phyloP scores from a whole-genome alignment of 1,140 invertebrate species.

The Drosophila aff. region DNA sequence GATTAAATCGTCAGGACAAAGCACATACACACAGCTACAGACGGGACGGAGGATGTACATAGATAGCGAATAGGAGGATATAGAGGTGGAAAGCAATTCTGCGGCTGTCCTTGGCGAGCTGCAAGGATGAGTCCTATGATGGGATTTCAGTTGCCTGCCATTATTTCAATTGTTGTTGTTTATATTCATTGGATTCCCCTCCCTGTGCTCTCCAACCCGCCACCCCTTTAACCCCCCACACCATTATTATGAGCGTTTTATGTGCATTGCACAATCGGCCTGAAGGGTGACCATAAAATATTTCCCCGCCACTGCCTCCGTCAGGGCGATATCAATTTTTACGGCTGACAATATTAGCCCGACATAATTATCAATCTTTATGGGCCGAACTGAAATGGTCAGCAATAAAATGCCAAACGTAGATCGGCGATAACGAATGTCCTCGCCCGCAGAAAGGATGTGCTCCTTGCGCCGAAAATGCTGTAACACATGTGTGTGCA shows the following conservation, averaged over 20 bases:
- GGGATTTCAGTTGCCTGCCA: conserved; percentile 62
- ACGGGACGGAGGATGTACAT: background rate
- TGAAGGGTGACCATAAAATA: conserved; percentile 37
- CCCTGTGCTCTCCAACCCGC: background rate
- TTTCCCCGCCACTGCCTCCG: conserved; percentile 29
- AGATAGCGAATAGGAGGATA: conserved; percentile 22
- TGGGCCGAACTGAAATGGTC: conserved; percentile 56
- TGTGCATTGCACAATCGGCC: conserved; percentile 46
- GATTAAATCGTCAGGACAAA: conserved; percentile 74
- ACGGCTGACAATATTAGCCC: conserved; percentile 73
- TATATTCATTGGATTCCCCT: conserved; percentile 70
- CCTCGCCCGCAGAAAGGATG: conserved; percentile 46
- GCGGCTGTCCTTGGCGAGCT: conserved; percentile 40
- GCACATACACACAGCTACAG: conserved; percentile 14
- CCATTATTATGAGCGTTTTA: conserved; percentile 59
- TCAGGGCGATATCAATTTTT: conserved; percentile 67
- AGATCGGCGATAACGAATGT: conserved; percentile 46
- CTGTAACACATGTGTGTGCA: conserved; percentile 50
- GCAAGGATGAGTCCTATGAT: conserved; percentile 42
- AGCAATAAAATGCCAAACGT: conserved; percentile 64
- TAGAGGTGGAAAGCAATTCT: conserved; percentile 27
- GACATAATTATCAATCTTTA: conserved; percentile 81
- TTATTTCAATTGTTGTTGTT: conserved; percentile 82
- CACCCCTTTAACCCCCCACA: background rate
- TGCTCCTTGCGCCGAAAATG: conserved; percentile 37